Base-by-base conservation (phyloP, 2,113 vertebrate genomes). In the Alethe castanea region DNA sequence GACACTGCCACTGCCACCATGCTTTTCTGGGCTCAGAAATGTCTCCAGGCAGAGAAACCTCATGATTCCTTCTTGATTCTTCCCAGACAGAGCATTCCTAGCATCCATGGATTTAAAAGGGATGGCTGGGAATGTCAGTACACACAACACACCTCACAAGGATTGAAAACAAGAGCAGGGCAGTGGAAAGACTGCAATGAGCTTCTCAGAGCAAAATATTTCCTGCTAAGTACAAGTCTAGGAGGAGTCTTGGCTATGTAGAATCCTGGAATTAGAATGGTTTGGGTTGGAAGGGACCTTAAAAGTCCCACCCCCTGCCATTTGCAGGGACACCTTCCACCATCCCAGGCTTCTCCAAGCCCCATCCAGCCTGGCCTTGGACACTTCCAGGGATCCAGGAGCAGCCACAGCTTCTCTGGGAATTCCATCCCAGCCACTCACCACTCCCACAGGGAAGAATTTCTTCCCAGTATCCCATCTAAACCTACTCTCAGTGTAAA, bases 251-350 rank as follows among this genome's bases (percentile, higher is more conserved):
- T 45, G 48, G 24, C 45, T n/a, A 25, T 25, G 17, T 1, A 18
- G 24, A 74, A 31, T 26, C 5, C 11, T 5, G n/a, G 24, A 53
- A 35, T 53, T 24, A 6, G 45, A 53, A 53, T 22, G 24, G 7
- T 45, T 47, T 60, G 53, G 61, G 53, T n/a, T 29, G 28, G 16
- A 74, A 47, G 9, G 24, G 11, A 67, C 11, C 6, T 59, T 59
- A 17, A 66, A 88, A 23, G 4, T 44, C 36, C 26, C 26, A 64
- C 2, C 5, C 10, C 18, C 26, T 36, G 2, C 33, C 33, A 59
- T 20, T 23, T 11, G 5, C 0, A 74, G 16, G 19, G 60, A 60
- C 53, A 53, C 0, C 0, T 74, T 20, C 4, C 53, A 29, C n/a
- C 2, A n/a, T 3, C n/a, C 24, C 60, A 52, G 36, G 5, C 5